Percentiles rank a stretch among this genome's conserved stretches.
These are phyloP conservation scores for Pseudomyrmex pallidus DNA, from an alignment of 1,140 invertebrate species.

Conservation along the genomic window DNA sequence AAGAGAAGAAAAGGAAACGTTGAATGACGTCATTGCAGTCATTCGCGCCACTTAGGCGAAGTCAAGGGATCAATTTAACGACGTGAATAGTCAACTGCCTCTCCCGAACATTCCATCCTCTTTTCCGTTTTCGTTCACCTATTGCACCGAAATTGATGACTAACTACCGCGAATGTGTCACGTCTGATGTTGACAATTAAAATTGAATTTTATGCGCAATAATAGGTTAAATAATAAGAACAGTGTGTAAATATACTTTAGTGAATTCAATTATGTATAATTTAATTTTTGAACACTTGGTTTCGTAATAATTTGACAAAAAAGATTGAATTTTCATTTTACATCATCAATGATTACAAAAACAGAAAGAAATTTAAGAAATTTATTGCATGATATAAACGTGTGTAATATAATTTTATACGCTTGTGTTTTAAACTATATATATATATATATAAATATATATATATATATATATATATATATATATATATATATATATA, in stretches of 20 bases:
- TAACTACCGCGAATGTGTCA: not conserved
- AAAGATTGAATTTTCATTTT: not conserved
- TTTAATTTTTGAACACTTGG: not conserved
- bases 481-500: too few relatives aligned
- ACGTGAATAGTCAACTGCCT: conserved; percentile 70
- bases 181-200: not conserved
- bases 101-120: conserved; percentile 48
- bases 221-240: conserved; percentile 2
- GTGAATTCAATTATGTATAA: not conserved
- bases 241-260: not conserved
- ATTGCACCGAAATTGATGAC: conserved; percentile 7
- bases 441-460: too few relatives aligned
- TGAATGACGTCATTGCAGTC: conserved; percentile 74
- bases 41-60: conserved; percentile 77
- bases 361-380: too few relatives aligned
- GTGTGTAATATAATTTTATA: too few relatives aligned
- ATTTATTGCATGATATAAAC: too few relatives aligned
- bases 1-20: conserved; percentile 57
- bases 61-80: conserved; percentile 80
- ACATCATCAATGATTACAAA: too few relatives aligned
- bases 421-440: not conserved
- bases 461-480: too few relatives aligned
- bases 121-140: conserved; percentile 27
- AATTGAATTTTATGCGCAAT: conserved; percentile 16
- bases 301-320: not conserved